Base-by-base conservation (phyloP, 2,113 vertebrate genomes). In the Buteo buteo region DNA sequence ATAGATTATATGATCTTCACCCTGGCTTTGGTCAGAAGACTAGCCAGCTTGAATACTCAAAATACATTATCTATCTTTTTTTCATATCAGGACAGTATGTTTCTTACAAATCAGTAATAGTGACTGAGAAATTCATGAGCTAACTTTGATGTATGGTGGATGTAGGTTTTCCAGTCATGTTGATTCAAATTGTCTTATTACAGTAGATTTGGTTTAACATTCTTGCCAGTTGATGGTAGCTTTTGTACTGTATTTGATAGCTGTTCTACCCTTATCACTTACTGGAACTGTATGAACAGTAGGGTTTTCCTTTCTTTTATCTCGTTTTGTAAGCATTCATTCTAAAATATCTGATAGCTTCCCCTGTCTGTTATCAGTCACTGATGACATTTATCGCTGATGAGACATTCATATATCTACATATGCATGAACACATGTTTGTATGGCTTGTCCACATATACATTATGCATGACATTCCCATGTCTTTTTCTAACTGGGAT, bases 91-190 rank as follows among this genome's bases (percentile, higher is more conserved):
- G 31, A 78, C 22, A 38, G 26, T 10, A 31, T 71, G 16, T 69
- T 82, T 84, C 40, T 78, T 74, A 86, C 7, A 86, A 73, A 85
- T 45, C 79, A 93, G 62, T 26, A 86, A 54, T 54, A 12, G 5
- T 50, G 22, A 73, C 15, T 0, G 0, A 73, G n/a, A 80, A 92
- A 81, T 70, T 40, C 0, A 61, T 26, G n/a, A 61, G 5, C 13
- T 59, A 47, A 34, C 24, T 67, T 50, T 61, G 29, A 52, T 50
- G 45, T 80, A 57, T 49, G 21, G 17, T 29, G 49, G 44, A 47
- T 36, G 2, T 42, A 69, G 11, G 9, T 31, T 71, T 88, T 82
- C 50, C 28, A 88, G 40, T 47, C 1, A 0, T 29, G 16, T 72
- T 81, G 26, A 65, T 79, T 85, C 79, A 69, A 79, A 38, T 54